Evolutionary conservation across 2,888 invertebrate species (phyloP), one percentile per base, ranked within the genome.

Genomic region (Nomada fucata): DNA sequence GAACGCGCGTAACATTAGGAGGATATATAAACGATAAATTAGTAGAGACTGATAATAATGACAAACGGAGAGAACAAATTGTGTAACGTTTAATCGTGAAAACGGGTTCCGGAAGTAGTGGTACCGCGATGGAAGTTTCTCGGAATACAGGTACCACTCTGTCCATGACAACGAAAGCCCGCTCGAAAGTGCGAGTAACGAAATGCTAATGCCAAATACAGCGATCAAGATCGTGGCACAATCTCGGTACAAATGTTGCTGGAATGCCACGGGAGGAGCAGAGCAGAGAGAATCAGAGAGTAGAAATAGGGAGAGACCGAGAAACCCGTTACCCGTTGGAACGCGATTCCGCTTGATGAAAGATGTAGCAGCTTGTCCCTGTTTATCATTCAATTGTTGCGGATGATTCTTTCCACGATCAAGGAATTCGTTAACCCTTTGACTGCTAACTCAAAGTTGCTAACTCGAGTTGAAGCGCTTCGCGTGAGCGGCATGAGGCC

Each of bases 131-230:
- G 47, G 69, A 70, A 67, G 20, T 71, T 53, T 59, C 60, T 44
- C 29, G 47, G 44, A 15, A 26, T 55, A 26, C 47, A 26, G 44
- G 36, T 44, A 44, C 29, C 63, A 53, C 65, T 74, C 68, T 44
- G 53, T 65, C 36, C 20, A 57, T 60, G 84, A 64, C 70, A 84
- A 76, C 75, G 88, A 87, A 89, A 89, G 86, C 81, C 82, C 60
- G 67, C 86, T 72, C 88, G 92, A 92, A 92, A 92, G 92, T 91
- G 92, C 92, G 91, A 92, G 92, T 92, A 91, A 90, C 87, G 89
- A 91, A 90, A 90, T 89, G 89, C 87, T 90, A 91, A 82, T 86
- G 85, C 89, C 91, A 88, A 91, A 90, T 90, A 91, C 69, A 90
- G 90, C 70, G 73, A 76, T 76, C 84, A 79, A 73, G 84, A 79